Percentiles rank a stretch among this genome's conserved stretches.
These are phyloP conservation scores for Lepus europaeus DNA, from an alignment of 2,113 vertebrate species.

Conservation along the genomic window DNA sequence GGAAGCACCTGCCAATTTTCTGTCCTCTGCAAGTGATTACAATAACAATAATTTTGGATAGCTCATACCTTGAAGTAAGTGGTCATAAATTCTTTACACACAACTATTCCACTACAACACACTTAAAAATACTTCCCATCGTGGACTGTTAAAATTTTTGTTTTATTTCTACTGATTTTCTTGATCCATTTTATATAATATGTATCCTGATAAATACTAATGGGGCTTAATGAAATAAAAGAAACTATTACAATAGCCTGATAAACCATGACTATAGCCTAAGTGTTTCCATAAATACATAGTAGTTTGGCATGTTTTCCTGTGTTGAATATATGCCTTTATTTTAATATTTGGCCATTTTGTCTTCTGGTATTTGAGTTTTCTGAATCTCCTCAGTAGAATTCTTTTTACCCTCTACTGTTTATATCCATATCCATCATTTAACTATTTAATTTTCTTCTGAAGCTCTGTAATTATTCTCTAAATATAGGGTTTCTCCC, in stretches of 20 bases:
- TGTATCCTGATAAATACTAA: neutral
- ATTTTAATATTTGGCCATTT: neutral
- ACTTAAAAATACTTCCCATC: neutral
- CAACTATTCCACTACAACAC: neutral
- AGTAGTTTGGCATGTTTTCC: rapidly evolving
- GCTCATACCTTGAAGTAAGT: neutral
- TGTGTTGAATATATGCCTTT: neutral
- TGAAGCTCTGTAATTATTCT: neutral
- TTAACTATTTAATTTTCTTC: neutral
- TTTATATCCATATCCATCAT: neutral
- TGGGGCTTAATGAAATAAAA: neutral
- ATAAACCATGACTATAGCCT: neutral
- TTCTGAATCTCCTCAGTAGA: neutral
- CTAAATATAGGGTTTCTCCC: neutral
- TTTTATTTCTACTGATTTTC: neutral
- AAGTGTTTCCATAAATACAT: neutral
- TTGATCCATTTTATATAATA: neutral
- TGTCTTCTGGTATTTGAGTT: neutral
- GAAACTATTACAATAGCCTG: neutral
- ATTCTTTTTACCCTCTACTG: neutral
- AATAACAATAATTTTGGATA: neutral
- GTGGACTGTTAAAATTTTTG: neutral
- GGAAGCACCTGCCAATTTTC: neutral
- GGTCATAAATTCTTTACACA: neutral
- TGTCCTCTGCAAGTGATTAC: neutral